Conservation (phyloP, 2,113 vertebrate genomes). For the Ramphastos sulfuratus region DNA sequence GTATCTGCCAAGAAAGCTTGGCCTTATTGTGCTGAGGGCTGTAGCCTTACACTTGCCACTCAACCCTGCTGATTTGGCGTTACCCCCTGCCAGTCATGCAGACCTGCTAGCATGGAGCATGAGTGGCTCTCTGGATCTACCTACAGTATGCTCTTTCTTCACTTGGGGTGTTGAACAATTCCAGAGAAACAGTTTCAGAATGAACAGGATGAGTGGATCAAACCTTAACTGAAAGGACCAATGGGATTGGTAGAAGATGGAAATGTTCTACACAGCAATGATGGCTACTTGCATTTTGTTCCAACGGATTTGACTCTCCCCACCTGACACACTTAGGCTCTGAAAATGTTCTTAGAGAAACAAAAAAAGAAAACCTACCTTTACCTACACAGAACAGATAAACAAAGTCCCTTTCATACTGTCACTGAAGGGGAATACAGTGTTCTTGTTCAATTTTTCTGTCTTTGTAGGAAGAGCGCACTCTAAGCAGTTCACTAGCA, state of each 20-base stretch:
- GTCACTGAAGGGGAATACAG: not conserved
- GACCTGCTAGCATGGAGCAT: accelerated
- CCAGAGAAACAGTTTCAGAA: not conserved
- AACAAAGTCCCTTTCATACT: not conserved
- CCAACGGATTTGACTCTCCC: not conserved
- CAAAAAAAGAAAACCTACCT: not conserved
- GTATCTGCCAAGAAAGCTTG: not conserved
- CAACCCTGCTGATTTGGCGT: not conserved
- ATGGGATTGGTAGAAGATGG: not conserved
- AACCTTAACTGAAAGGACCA: not conserved
- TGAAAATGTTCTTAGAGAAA: not conserved
- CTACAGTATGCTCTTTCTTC: not conserved
- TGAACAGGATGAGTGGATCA: not conserved
- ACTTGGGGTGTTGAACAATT: not conserved
- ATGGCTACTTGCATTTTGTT: not conserved
- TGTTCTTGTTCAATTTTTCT: not conserved
- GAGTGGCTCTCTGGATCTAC: not conserved
- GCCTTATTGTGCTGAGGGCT: not conserved
- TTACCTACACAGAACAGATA: not conserved
- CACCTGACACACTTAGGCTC: not conserved
- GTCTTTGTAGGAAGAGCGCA: not conserved
- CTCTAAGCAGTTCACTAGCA: not conserved
- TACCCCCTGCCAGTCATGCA: accelerated
- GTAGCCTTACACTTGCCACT: not conserved
- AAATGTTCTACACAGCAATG: not conserved